These are phyloP conservation scores for Berghia stephanieae DNA, from an alignment of 1,140 invertebrate genomes.

Conservation along the genomic window DNA sequence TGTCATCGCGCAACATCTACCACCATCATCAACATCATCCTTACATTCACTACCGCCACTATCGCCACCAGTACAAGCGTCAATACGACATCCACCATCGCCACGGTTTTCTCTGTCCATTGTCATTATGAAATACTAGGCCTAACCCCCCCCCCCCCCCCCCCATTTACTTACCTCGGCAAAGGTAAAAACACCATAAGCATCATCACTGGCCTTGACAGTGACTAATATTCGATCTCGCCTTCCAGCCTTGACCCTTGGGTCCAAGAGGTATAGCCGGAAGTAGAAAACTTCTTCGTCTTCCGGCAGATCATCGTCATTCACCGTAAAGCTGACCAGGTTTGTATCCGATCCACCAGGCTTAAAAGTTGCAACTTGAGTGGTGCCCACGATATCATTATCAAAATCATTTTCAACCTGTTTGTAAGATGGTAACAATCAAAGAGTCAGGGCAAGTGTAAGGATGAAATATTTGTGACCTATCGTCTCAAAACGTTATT, in stretches of 20 bases:
- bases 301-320: constrained; percentile 59
- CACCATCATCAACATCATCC: too few relatives aligned
- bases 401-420: constrained; percentile 46
- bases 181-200: constrained; percentile 61
- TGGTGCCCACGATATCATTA: constrained; percentile 56
- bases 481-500: too few relatives aligned
- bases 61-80: too few relatives aligned
- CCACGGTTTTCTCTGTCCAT: too few relatives aligned
- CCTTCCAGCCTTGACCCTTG: constrained; percentile 34
- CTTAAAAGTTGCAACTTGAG: constrained; percentile 51
- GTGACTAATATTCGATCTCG: constrained; percentile 46
- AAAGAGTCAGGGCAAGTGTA: too few relatives aligned
- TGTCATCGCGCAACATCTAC: too few relatives aligned
- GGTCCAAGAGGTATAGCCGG: constrained; percentile 39
- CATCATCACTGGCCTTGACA: constrained; percentile 63
- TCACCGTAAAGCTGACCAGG: constrained; percentile 54
- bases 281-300: constrained; percentile 54
- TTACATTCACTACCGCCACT: too few relatives aligned
- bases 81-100: too few relatives aligned
- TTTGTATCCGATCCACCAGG: constrained; percentile 35
- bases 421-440: too few relatives aligned
- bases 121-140: too few relatives aligned
- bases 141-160: too few relatives aligned
- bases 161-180: constrained; percentile 48
- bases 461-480: too few relatives aligned